Percentiles rank a stretch among this genome's conserved stretches.
Conservation (phyloP, 1,140 invertebrate species). For the Pomacea maculata region DNA sequence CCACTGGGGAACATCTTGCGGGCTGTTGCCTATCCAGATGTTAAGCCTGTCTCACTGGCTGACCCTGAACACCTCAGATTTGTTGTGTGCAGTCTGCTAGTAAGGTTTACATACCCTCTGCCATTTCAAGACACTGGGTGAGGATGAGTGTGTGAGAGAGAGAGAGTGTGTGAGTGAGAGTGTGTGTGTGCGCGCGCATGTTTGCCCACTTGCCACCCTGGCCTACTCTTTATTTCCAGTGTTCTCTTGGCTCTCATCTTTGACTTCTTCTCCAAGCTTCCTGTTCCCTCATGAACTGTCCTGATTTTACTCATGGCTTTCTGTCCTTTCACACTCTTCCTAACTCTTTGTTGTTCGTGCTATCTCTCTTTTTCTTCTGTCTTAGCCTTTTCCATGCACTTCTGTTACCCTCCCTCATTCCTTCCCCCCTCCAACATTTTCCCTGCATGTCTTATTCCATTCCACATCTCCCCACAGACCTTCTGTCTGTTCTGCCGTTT, state of each 20-base stretch:
- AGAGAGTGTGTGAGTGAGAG: background rate
- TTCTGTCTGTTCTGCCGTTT: background rate
- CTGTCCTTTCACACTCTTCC: constrained; percentile 9
- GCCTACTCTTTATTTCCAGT: too few relatives aligned
- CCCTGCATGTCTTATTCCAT: background rate
- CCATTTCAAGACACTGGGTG: too few relatives aligned
- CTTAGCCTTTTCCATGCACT: background rate
- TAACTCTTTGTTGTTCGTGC: background rate
- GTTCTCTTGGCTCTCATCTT: too few relatives aligned
- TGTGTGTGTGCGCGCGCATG: constrained; percentile 1
- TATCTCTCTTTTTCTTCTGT: background rate
- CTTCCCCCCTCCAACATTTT: background rate
- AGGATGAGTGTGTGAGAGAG: background rate
- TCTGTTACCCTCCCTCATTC: background rate
- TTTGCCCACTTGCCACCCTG: too few relatives aligned
- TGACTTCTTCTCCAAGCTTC: too few relatives aligned
- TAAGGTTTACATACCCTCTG: too few relatives aligned
- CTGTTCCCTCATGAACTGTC: too few relatives aligned
- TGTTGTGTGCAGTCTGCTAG: too few relatives aligned
- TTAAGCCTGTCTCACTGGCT: too few relatives aligned
- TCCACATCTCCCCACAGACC: background rate
- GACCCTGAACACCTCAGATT: too few relatives aligned
- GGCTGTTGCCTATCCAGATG: too few relatives aligned
- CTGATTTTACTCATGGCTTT: background rate
- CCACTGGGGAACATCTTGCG: too few relatives aligned